Conservation (phyloP, 37 sponge, comb jelly and placozoan species). For the Aphrocallistes beatrix region DNA sequence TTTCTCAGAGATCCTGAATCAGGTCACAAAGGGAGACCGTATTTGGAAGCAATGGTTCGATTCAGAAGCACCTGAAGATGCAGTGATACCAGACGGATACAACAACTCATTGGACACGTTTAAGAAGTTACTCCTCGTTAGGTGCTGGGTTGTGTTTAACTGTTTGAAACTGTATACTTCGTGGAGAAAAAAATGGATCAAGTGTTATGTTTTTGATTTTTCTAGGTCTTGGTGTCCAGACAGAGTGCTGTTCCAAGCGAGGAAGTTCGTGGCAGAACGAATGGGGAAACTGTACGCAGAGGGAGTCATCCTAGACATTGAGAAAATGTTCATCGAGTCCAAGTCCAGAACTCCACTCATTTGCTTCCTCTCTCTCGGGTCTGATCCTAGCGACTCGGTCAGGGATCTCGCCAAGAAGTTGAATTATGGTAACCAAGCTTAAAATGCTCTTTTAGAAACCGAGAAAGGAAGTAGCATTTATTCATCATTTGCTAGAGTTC, state of each 20-base stretch:
- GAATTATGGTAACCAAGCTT: not conserved
- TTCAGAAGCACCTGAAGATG: conserved; percentile 89
- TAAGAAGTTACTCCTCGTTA: conserved; percentile 69
- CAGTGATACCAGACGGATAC: conserved; percentile 88
- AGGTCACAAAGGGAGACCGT: conserved; percentile 77
- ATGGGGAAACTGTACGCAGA: conserved; percentile 88
- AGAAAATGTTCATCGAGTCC: conserved; percentile 79
- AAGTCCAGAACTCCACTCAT: conserved; percentile 66
- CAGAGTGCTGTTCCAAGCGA: conserved; percentile 85
- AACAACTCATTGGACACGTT: conserved; percentile 78
- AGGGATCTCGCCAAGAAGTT: conserved; percentile 90
- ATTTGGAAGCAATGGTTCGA: conserved; percentile 97
- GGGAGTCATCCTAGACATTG: conserved; percentile 87
- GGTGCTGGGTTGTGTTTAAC: too few relatives aligned
- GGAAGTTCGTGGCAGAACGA: conserved; percentile 79
- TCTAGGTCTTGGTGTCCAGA: conserved; percentile 94
- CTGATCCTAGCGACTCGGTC: conserved; percentile 88
- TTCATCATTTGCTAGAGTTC: conserved; percentile 41
- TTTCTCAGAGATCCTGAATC: conserved; percentile 85
- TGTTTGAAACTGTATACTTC: too few relatives aligned
- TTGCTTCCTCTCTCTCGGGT: conserved; percentile 96
- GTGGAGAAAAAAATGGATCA: too few relatives aligned
- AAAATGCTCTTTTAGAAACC: too few relatives aligned
- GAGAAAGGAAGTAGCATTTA: too few relatives aligned
- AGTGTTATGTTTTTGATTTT: not conserved